These are phyloP conservation scores for Eulemur macaco DNA, from an alignment of 2,113 vertebrate species.

Conservation along the genomic window DNA sequence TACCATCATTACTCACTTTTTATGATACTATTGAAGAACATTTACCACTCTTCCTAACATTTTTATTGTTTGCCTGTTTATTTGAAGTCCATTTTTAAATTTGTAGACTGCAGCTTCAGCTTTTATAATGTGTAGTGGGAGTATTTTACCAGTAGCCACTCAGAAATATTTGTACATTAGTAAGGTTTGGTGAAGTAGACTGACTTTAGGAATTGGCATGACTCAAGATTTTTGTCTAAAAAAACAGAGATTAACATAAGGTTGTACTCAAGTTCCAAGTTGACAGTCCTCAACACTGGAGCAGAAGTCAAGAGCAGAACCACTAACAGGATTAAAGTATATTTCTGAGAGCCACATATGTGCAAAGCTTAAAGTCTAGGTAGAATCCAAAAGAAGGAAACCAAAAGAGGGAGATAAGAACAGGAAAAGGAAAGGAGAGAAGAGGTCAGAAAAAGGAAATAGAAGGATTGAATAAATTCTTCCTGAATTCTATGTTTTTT, in stretches of 20 bases:
- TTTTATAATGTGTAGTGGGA: background rate
- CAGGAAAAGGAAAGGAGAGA: background rate
- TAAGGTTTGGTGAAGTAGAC: background rate
- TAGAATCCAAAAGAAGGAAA: conserved; percentile 6
- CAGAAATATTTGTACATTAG: background rate
- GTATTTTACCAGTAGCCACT: background rate
- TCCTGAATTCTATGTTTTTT: background rate
- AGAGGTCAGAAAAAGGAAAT: background rate
- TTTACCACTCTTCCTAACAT: background rate
- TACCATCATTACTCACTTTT: background rate
- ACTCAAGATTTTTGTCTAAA: conserved; percentile 19
- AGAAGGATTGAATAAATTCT: background rate
- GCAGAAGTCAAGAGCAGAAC: background rate
- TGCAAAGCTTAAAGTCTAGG: background rate
- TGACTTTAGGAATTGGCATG: background rate
- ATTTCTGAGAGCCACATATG: background rate
- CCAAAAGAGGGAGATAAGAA: background rate
- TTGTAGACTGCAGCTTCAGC: background rate
- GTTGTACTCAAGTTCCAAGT: background rate
- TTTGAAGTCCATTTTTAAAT: conserved; percentile 14
- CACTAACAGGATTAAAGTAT: background rate
- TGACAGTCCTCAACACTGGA: background rate
- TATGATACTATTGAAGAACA: background rate
- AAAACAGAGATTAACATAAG: background rate
- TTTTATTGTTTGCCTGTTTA: background rate